Conservation (phyloP, 2,113 vertebrate species). For the Cryptomyrus ogoouensis region DNA sequence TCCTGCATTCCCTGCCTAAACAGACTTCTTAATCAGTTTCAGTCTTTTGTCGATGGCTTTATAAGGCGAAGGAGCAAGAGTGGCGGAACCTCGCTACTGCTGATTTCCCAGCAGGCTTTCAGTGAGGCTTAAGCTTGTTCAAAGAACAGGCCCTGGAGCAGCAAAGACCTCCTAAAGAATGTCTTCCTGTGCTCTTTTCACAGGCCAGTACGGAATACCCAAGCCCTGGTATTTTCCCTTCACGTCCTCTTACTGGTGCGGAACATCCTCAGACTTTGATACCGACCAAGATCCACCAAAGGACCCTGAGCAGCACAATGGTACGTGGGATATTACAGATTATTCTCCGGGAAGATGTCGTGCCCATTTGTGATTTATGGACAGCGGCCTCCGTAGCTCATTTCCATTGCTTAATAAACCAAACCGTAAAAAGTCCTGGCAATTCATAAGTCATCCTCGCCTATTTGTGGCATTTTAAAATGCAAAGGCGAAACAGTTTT, state of each 20-base stretch:
- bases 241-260: slow-evolving; percentile 85
- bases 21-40: neutral
- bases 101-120: neutral
- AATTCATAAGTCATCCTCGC: slow-evolving; percentile 33
- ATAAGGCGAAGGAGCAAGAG: neutral
- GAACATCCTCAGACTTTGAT: slow-evolving; percentile 42
- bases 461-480: slow-evolving; percentile 36
- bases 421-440: slow-evolving; percentile 19
- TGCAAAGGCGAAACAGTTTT: slow-evolving; percentile 27
- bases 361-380: neutral
- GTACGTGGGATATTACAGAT: slow-evolving; percentile 40
- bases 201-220: slow-evolving; percentile 92
- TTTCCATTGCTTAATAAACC: slow-evolving; percentile 9
- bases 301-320: slow-evolving; percentile 29
- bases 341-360: neutral
- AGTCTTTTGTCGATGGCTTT: neutral
- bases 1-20: neutral
- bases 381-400: slow-evolving; percentile 11
- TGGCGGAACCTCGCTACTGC: neutral
- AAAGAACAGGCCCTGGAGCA: neutral
- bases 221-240: slow-evolving; percentile 92
- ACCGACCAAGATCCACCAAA: slow-evolving; percentile 25
- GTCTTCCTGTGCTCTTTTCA: slow-evolving; percentile 33
- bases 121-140: neutral
- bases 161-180: neutral